phyloP scores from a whole-genome alignment of 2,113 vertebrate species.

The Gulo gulo region DNA sequence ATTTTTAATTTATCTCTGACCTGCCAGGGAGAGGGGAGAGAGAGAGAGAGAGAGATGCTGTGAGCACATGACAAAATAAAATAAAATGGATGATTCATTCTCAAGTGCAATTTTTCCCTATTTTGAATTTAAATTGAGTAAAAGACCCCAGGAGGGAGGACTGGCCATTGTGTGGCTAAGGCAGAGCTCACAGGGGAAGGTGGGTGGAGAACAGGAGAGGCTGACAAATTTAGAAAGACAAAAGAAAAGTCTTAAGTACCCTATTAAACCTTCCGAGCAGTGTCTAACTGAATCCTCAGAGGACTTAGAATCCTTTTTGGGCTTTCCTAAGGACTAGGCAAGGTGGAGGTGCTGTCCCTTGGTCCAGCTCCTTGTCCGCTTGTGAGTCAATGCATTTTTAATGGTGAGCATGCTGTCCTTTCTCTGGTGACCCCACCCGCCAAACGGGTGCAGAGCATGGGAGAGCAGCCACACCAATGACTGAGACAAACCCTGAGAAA shows the following conservation, averaged over 20 bases:
- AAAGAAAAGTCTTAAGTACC: neutral
- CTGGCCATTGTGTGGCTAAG: conserved; percentile 1
- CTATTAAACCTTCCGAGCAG: neutral
- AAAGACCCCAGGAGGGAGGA: neutral
- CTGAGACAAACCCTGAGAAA: neutral
- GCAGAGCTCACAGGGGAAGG: neutral
- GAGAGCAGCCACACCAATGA: neutral
- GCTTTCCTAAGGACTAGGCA: neutral
- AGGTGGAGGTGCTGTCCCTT: neutral
- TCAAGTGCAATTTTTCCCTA: conserved; percentile 62
- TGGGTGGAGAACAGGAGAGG: neutral
- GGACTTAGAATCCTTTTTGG: neutral
- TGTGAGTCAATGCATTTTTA: neutral
- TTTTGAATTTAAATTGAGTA: conserved; percentile 35
- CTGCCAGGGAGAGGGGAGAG: conserved; percentile 84
- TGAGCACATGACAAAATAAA: conserved; percentile 87
- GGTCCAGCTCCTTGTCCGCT: neutral
- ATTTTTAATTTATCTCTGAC: conserved; percentile 85
- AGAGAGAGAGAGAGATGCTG: conserved; percentile 67
- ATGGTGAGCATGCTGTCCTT: neutral
- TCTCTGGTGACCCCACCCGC: neutral
- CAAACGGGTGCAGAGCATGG: neutral
- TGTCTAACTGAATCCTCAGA: neutral
- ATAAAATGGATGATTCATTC: conserved; percentile 85
- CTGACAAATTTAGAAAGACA: neutral